Conservation (phyloP, 2,113 vertebrate species). For the Chlorodrepanis virens region DNA sequence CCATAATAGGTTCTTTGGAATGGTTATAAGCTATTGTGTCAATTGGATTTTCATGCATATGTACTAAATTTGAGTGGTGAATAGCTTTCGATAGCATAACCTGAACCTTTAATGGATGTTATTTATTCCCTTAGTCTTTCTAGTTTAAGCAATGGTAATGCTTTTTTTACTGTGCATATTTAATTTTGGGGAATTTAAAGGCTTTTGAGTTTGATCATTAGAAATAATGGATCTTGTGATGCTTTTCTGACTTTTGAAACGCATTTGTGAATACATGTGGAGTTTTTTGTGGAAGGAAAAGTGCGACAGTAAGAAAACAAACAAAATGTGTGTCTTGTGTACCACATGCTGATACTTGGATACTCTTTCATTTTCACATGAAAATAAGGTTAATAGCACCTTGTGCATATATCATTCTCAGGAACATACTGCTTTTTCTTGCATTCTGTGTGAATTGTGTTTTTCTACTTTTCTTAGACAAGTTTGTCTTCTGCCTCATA, state of each 20-base stretch:
- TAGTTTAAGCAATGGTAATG: not conserved
- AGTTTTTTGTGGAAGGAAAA: not conserved
- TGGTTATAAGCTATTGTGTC: not conserved
- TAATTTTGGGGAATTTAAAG: not conserved
- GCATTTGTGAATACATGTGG: not conserved
- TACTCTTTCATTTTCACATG: not conserved
- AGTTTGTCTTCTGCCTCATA: not conserved
- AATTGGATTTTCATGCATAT: constrained; percentile 18
- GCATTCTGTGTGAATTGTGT: not conserved
- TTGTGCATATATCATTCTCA: not conserved
- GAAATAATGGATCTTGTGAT: not conserved
- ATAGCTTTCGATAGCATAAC: not conserved
- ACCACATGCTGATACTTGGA: not conserved
- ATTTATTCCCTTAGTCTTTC: constrained; percentile 3
- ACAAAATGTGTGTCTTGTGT: not conserved
- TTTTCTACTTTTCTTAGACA: not conserved
- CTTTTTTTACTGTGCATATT: not conserved
- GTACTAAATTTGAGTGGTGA: not conserved
- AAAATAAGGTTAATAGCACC: not conserved
- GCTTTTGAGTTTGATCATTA: not conserved
- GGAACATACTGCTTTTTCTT: not conserved
- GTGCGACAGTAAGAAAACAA: not conserved
- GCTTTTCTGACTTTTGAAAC: not conserved
- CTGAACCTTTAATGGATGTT: not conserved
- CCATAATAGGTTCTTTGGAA: not conserved